Percentiles rank a stretch among this genome's conserved stretches.
These are phyloP conservation scores for Drosophila pegasa DNA, from an alignment of 2,888 invertebrate species.

Conservation along the genomic window DNA sequence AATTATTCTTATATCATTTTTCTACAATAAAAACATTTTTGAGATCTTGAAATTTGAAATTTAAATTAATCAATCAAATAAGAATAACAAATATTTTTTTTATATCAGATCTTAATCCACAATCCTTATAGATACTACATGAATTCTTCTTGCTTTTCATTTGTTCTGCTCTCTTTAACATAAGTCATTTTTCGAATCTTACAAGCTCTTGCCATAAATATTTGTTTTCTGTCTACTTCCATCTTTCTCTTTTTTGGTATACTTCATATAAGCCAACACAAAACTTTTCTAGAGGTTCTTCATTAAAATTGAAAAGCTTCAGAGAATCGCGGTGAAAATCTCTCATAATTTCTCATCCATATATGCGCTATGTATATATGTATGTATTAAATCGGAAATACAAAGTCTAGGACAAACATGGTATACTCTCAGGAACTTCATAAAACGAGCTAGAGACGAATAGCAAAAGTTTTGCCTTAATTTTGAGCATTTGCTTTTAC, in stretches of 20 bases:
- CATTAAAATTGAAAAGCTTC: slow-evolving; percentile 1
- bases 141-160: background rate
- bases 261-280: background rate
- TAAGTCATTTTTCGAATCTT: background rate
- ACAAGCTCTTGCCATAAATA: background rate
- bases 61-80: too few species aligned
- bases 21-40: too few species aligned
- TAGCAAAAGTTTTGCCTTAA: slow-evolving; percentile 68
- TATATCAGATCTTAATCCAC: too few species aligned
- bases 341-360: background rate
- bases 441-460: slow-evolving; percentile 22
- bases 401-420: slow-evolving; percentile 10
- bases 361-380: background rate
- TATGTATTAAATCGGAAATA: background rate
- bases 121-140: too few species aligned
- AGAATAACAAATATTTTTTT: too few species aligned
- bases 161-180: background rate
- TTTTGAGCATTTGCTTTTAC: slow-evolving; percentile 70
- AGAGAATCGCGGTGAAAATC: background rate
- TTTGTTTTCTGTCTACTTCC: background rate
- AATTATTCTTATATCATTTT: too few species aligned
- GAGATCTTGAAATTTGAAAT: too few species aligned
- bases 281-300: background rate
- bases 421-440: slow-evolving; percentile 1
- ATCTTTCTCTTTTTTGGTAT: background rate